These are phyloP conservation scores for Crotalus tigris DNA, from an alignment of 2,113 vertebrate genomes.

Conservation along the genomic window DNA sequence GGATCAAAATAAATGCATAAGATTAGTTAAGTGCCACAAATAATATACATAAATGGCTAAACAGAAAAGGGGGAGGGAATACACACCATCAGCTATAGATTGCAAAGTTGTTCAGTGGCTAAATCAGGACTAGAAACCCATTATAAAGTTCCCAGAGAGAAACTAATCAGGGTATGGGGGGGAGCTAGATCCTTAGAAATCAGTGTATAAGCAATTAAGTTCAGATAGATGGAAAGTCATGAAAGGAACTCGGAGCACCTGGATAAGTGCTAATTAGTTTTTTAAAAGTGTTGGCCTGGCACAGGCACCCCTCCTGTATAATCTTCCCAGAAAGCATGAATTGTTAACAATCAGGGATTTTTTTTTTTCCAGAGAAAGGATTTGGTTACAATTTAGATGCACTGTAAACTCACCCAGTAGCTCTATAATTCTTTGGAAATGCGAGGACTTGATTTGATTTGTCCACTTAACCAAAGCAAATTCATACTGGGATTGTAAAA, in stretches of 20 bases:
- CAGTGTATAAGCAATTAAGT: constrained; percentile 52
- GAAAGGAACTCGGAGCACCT: constrained; percentile 25
- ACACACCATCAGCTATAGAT: constrained; percentile 43
- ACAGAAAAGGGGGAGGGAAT: neutral
- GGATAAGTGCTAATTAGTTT: constrained; percentile 36
- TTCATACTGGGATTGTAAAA: neutral
- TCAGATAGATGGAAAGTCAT: constrained; percentile 34
- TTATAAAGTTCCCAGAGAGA: constrained; percentile 56
- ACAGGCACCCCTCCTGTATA: constrained; percentile 8
- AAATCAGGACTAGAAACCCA: constrained; percentile 50
- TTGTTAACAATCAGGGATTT: constrained; percentile 45
- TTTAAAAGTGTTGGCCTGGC: constrained; percentile 48
- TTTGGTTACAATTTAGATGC: constrained; percentile 58
- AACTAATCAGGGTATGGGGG: constrained; percentile 23
- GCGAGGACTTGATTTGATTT: neutral
- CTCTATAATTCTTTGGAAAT: constrained; percentile 24
- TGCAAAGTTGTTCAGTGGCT: constrained; percentile 38
- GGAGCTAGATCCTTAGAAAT: constrained; percentile 48
- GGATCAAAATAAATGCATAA: constrained; percentile 12
- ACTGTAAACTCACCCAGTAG: neutral
- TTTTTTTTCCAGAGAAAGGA: constrained; percentile 25
- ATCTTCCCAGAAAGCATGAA: constrained; percentile 44
- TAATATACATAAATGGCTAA: neutral
- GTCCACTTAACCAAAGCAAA: neutral
- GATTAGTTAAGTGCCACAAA: constrained; percentile 35